Evolutionary conservation across 1,140 invertebrate genomes (phyloP), one percentile per base, ranked within the genome.

Genomic region (Caerostris darwini): DNA sequence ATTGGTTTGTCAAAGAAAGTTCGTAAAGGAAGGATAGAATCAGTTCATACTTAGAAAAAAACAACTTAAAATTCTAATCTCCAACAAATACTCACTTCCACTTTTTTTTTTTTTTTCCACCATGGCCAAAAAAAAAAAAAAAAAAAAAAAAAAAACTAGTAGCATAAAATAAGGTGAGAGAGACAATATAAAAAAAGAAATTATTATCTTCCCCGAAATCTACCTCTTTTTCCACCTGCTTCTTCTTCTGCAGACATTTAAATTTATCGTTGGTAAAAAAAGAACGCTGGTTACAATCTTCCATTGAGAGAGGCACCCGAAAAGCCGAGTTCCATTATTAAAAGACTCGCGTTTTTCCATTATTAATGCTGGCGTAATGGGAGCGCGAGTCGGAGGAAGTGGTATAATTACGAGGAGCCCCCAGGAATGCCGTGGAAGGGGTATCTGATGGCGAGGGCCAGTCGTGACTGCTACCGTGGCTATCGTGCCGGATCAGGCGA

Each of bases 391-490:
- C 19, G 56, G 71, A 57, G 58, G 57, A n/a, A n/a, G 58, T 57
- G 50, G 77, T 85, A 85, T 92, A 54, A 85, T 92, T 92, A 83
- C 77, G 53, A 61, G 77, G 81, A 85, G 19, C 69, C 89, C n/a
- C 81, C 34, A 67, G 61, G 81, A 69, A 92, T 92, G 34, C 34
- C 34, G 61, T 14, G 5, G 59, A 85, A 85, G 61, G 81, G 90
- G 59, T 92, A 67, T 92, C 81, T 92, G 89, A 91, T 91, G 81
- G 89, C 59, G 59, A 69, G 59, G 81, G 81, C 17, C 19, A 92
- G 81, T 92, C 90, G 90, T 92, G 81, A 92, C 90, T 85, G 81
- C 90, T 92, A 85, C 90, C 85, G 90, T 92, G 19, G 59, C 81
- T 92, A 85, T 92, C 61, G 56, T 17, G 58, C 58, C 53, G 50